phyloP scores from a whole-genome alignment of 2,797 vertebrate genomes.

The Gallinago nigripennis region DNA sequence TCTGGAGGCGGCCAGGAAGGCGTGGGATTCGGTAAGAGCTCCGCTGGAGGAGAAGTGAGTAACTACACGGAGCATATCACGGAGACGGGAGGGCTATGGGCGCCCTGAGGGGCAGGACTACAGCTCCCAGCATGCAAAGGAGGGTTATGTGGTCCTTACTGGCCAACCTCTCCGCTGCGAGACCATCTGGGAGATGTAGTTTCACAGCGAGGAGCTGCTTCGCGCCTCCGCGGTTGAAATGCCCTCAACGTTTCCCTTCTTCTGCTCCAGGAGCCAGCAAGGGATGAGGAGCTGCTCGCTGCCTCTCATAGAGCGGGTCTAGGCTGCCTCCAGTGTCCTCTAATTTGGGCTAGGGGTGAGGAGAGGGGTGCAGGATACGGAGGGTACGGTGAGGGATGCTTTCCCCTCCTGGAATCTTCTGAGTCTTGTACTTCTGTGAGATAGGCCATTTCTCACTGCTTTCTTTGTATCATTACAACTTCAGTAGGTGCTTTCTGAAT shows the following conservation, averaged over 20 bases:
- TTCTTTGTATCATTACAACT: not conserved
- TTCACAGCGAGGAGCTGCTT: rapidly evolving
- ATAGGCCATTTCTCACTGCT: not conserved
- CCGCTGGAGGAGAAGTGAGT: not conserved
- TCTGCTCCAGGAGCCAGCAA: too few species aligned
- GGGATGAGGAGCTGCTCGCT: not conserved
- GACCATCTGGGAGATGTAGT: conserved; percentile 1
- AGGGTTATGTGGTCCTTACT: rapidly evolving
- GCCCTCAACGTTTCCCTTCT: rapidly evolving
- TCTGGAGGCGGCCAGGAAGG: not conserved
- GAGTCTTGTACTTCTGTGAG: not conserved
- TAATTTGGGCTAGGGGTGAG: rapidly evolving
- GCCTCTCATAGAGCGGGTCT: not conserved
- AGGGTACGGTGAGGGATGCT: rapidly evolving
- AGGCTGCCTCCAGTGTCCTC: not conserved
- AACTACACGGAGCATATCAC: rapidly evolving
- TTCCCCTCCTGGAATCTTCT: not conserved
- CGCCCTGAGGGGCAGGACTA: not conserved
- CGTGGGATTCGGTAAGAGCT: not conserved
- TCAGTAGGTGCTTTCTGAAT: not conserved
- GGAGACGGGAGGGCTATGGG: rapidly evolving
- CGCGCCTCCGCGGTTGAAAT: rapidly evolving
- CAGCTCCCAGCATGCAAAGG: not conserved
- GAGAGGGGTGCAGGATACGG: rapidly evolving
- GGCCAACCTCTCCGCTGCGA: rapidly evolving